Percentiles rank a stretch among this genome's conserved stretches.
These are phyloP conservation scores for Scleropages formosus DNA, from an alignment of 2,797 vertebrate species.

Conservation along the genomic window DNA sequence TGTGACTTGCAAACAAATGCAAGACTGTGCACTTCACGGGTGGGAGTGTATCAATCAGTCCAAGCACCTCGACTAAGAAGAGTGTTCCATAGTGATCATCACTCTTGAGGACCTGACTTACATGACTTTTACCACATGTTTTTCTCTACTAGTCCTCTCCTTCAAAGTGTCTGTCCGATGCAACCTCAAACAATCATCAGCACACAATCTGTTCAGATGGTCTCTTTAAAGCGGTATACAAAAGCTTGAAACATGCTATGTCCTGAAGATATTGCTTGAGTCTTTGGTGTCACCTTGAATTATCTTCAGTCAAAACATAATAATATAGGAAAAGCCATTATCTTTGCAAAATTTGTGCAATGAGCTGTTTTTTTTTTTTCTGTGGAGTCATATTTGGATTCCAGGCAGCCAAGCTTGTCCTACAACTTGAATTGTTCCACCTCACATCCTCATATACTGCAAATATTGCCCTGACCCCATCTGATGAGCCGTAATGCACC, in stretches of 20 bases:
- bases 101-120: neutral
- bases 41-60: too few relatives aligned
- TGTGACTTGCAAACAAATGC: too few relatives aligned
- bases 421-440: constrained; percentile 53
- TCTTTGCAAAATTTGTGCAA: neutral
- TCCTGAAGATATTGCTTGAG: neutral
- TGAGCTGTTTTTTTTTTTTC: constrained; percentile 39
- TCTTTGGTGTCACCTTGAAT: constrained; percentile 14
- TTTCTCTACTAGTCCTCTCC: neutral
- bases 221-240: neutral
- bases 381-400: constrained; percentile 45
- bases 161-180: neutral
- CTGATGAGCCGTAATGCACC: constrained; percentile 21
- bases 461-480: constrained; percentile 48
- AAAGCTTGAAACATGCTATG: neutral
- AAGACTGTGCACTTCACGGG: too few relatives aligned
- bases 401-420: constrained; percentile 14
- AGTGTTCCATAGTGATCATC: neutral
- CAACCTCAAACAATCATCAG: neutral
- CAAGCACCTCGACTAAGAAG: too few relatives aligned
- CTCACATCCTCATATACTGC: constrained; percentile 30
- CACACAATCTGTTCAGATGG: neutral
- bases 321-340: neutral
- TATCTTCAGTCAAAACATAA: constrained; percentile 20
- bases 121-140: neutral